Base-by-base conservation (phyloP, 2,888 invertebrate species). In the Resseliella maxima region DNA sequence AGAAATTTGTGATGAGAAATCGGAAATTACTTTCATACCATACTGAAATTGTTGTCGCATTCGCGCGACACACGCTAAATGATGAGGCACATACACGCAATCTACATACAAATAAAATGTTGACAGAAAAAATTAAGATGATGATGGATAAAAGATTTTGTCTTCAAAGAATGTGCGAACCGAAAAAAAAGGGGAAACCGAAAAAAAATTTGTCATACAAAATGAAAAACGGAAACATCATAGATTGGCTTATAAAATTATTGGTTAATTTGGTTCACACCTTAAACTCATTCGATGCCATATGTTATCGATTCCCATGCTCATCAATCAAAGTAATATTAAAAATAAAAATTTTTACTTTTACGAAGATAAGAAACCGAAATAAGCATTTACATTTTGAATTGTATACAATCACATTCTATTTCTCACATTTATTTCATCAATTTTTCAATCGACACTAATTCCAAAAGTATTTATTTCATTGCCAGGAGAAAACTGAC, bases 171-270 rank as follows among this genome's bases (percentile, higher is more conserved):
- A 72, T 31, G 72, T 72, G 72, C 31, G 72, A 72, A 27, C n/a
- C n/a, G n/a, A n/a, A n/a, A n/a, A n/a, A n/a, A n/a, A n/a, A n/a
- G n/a, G n/a, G n/a, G n/a, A n/a, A 59, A 5, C 41, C 41, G 12
- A 5, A 8, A 12, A 8, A 8, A 2, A 2, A 6, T 50, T 21
- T 50, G 50, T 18, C 5, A 59, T 12, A 24, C 72, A 72, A 72
- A 72, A 72, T 35, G 72, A 35, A 72, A 72, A 72, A 72, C 72
- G 31, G 31, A 31, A 8, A 27, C 27, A 41, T 50, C 46, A 72
- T 72, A 31, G 72, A 72, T 31, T 72, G 31, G n/a, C 35, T 72
- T 72, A 35, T 72, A 72, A 72, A 72, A 72, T 72, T 72, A 72
- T 72, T 35, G 72, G 31, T 12, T 72, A 72, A 72, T 72, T 72